Evolutionary conservation across 2,113 vertebrate species (phyloP).

Genomic region (Apaloderma vittatum): DNA sequence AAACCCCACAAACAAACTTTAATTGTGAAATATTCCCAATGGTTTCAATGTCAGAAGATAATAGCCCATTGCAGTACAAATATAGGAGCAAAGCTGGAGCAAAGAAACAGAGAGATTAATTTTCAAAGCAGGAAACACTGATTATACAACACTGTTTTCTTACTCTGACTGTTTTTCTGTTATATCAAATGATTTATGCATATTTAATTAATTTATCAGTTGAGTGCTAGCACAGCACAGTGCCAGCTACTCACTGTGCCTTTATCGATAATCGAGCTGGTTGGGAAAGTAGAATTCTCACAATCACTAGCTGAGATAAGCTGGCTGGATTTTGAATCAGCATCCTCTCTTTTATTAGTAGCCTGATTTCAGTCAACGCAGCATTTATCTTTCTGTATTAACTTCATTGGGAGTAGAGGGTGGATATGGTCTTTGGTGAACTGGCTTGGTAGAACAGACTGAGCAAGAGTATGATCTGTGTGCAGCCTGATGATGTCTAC

Average conservation of each 20-base stretch:
- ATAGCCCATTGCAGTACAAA: not conserved
- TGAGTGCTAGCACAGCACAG: not conserved
- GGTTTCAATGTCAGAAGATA: not conserved
- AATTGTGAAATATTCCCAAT: not conserved
- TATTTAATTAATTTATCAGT: constrained; percentile 33
- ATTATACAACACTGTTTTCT: not conserved
- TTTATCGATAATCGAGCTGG: not conserved
- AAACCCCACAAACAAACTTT: not conserved
- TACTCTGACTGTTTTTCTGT: not conserved
- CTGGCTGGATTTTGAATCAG: not conserved
- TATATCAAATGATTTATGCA: not conserved
- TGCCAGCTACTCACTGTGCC: not conserved
- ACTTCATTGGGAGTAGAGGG: not conserved
- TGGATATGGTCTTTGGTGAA: not conserved
- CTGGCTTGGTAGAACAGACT: not conserved
- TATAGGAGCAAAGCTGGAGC: not conserved
- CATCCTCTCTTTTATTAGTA: not conserved
- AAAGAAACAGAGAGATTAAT: not conserved
- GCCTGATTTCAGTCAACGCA: not conserved
- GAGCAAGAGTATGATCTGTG: not conserved
- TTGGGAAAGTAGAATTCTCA: not conserved
- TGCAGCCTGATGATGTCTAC: not conserved
- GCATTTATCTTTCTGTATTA: not conserved
- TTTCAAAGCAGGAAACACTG: not conserved
- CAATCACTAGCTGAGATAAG: not conserved